Evolutionary conservation across 2,888 invertebrate species (phyloP), one percentile per base, ranked within the genome.

Genomic region (Octodonta nipae): DNA sequence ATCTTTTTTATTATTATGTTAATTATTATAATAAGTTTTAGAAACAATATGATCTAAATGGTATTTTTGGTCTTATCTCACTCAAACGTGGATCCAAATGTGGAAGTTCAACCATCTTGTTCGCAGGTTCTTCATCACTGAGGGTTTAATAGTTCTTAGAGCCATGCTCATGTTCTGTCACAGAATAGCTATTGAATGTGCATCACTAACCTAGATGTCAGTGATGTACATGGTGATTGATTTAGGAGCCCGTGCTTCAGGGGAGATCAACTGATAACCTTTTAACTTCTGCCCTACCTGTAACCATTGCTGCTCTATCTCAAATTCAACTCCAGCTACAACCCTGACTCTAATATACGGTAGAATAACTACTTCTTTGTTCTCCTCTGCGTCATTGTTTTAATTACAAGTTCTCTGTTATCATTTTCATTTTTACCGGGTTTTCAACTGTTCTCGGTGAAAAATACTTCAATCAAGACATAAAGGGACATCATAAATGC

Each of bases 1-100:
- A 27, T 27, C 11, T 27, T 27, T 27, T 20, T 7, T 20, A 20
- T 20, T 20, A 20, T 20, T 20, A 20, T 20, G 20, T 20, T 20
- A 7, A 20, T 2, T 27, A 27, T 27, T 27, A 14, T 27, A 13
- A 27, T 27, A 27, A 13, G 3, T 27, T 3, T 27, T 8, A 27
- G 13, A 6, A 13, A 27, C 13, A 3, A 27, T 27, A 12, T 13
- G 15, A 13, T 31, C 30, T 12, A 30, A 31, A 20, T 20, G 20
- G 20, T 20, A 20, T 20, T 20, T 20, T 20, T 20, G 20, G 20
- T 20, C 20, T 6, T 20, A 20, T 20, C 20, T 20, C 20, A 20
- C 20, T 20, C 20, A 20, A n/a, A n/a, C 20, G 20, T 20, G 20
- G 20, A 20, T 20, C 20, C 20, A 20, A 20, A 20, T 20, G 7